Evolutionary conservation across 2,113 vertebrate species (phyloP).

Genomic region (Paramisgurnus dabryanus): DNA sequence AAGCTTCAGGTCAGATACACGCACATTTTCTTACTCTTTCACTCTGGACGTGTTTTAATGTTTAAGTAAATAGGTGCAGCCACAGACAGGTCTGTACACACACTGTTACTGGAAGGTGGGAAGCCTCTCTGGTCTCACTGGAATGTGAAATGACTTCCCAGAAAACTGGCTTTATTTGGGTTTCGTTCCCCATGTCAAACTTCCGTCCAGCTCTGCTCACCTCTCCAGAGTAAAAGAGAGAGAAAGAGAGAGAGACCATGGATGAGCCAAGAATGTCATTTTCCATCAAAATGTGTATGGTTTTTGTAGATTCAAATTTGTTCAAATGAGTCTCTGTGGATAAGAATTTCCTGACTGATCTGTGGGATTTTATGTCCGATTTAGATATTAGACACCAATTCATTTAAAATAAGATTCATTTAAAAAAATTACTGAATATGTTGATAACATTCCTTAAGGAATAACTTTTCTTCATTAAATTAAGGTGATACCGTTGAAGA

Average conservation of each 20-base stretch:
- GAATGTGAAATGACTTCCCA: slow-evolving; percentile 67
- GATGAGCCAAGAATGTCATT: not conserved
- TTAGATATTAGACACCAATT: not conserved
- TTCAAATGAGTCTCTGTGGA: not conserved
- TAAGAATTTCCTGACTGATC: not conserved
- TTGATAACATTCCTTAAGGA: too few relatives aligned
- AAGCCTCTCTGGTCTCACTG: slow-evolving; percentile 54
- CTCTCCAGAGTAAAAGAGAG: slow-evolving; percentile 12
- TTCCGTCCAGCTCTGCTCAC: slow-evolving; percentile 37
- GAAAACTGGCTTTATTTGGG: slow-evolving; percentile 68
- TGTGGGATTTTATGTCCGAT: not conserved
- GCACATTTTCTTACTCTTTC: slow-evolving; percentile 36
- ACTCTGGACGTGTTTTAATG: not conserved
- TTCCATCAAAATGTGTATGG: not conserved
- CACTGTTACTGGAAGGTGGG: slow-evolving; percentile 46
- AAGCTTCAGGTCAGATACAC: slow-evolving; percentile 2
- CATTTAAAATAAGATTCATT: too few relatives aligned
- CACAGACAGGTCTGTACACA: slow-evolving; percentile 42
- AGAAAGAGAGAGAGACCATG: slow-evolving; percentile 2
- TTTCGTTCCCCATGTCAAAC: slow-evolving; percentile 54
- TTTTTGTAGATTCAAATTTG: not conserved
- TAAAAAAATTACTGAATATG: too few relatives aligned
- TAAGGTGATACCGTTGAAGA: slow-evolving; percentile 13
- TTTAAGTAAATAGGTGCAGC: slow-evolving; percentile 25
- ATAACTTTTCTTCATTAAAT: not conserved